A percentile compares a stretch with the other conserved stretches of the same genome.
These are phyloP conservation scores for Hippocampus mohnikei DNA, from an alignment of 2,113 vertebrate genomes.

Conservation along the genomic window DNA sequence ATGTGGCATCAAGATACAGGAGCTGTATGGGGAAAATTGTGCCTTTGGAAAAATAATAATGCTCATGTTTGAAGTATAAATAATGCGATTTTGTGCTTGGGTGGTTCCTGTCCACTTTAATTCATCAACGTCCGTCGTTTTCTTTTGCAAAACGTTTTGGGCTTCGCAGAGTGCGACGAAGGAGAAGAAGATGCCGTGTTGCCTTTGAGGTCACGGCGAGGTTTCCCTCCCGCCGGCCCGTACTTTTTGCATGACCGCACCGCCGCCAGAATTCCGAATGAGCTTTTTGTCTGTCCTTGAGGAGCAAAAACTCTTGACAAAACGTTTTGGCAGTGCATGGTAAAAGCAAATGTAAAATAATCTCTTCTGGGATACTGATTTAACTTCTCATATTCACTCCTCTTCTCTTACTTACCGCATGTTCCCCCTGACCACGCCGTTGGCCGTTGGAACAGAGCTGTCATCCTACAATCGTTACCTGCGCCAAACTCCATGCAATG, in stretches of 20 bases:
- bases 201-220: conserved; percentile 39
- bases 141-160: neutral
- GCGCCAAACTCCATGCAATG: conserved; percentile 51
- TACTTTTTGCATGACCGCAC: conserved; percentile 18
- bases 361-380: neutral
- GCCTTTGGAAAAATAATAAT: neutral
- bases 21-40: neutral
- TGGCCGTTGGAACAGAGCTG: conserved; percentile 18
- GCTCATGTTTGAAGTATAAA: neutral
- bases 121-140: neutral
- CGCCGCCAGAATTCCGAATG: conserved; percentile 32
- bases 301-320: conserved; percentile 25
- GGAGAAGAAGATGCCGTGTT: conserved; percentile 22
- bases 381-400: conserved; percentile 5
- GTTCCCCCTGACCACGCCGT: conserved; percentile 5
- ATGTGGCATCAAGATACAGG: neutral
- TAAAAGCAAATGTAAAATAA: neutral
- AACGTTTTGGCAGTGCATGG: neutral
- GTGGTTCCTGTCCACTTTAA: neutral
- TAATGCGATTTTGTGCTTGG: conserved; percentile 1
- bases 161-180: conserved; percentile 17
- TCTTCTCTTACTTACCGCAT: neutral
- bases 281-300: conserved; percentile 45
- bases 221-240: conserved; percentile 35
- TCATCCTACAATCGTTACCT: conserved; percentile 47